These are phyloP conservation scores for Drosophila arawakana DNA, from an alignment of 1,140 invertebrate genomes.

Conservation along the genomic window DNA sequence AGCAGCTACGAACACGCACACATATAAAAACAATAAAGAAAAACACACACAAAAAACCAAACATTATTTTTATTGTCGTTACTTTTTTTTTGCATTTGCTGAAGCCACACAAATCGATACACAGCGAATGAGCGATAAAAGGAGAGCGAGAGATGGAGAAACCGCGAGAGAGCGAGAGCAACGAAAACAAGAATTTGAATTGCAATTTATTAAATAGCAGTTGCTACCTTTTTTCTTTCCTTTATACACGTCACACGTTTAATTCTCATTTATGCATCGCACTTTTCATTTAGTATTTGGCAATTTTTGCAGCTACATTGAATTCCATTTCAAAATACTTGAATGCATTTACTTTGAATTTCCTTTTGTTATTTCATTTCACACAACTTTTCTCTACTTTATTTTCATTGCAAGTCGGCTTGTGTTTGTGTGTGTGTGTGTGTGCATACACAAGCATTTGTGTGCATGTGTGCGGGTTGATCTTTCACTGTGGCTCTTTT, in stretches of 20 bases:
- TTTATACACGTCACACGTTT: conserved; percentile 65
- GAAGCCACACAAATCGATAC: conserved; percentile 59
- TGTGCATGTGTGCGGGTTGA: conserved; percentile 40
- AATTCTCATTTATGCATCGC: conserved; percentile 71
- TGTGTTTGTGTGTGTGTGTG: conserved; percentile 37
- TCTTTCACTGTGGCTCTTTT: conserved; percentile 76
- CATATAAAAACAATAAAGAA: conserved; percentile 21
- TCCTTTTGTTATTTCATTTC: conserved; percentile 60
- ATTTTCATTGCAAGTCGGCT: conserved; percentile 70
- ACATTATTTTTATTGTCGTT: conserved; percentile 5
- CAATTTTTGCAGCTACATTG: conserved; percentile 69
- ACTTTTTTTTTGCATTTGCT: conserved; percentile 11
- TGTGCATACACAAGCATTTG: conserved; percentile 10
- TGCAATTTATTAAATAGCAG: conserved; percentile 72
- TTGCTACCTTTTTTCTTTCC: conserved; percentile 57
- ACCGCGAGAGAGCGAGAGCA: conserved; percentile 13
- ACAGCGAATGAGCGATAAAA: conserved; percentile 7
- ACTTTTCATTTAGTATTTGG: conserved; percentile 61
- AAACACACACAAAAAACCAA: conserved; percentile 25
- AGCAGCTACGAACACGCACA: conserved; percentile 26
- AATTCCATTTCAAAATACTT: conserved; percentile 59
- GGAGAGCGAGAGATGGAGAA: not conserved
- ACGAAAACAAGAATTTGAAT: conserved; percentile 65
- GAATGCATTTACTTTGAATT: conserved; percentile 24
- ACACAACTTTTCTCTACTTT: conserved; percentile 73